Percentiles rank a stretch among this genome's conserved stretches.
Conservation (phyloP, 1,140 invertebrate species). For the Procambarus virginalis region DNA sequence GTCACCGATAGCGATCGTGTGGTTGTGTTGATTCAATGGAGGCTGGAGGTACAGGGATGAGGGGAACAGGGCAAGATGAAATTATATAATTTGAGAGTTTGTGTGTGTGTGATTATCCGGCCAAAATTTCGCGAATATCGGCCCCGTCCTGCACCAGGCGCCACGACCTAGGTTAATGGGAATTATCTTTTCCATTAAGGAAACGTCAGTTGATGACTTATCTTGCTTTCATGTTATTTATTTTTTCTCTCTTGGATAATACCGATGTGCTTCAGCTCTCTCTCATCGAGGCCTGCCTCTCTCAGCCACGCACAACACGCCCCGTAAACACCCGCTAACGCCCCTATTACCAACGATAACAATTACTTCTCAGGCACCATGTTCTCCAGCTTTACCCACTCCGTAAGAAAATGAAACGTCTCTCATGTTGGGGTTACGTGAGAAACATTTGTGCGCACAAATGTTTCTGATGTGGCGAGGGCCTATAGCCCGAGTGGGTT, state of each 20-base stretch:
- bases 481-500: too few relatives aligned
- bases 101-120: background rate
- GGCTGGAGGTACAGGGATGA: background rate
- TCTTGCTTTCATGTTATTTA: background rate
- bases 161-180: background rate
- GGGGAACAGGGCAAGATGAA: background rate
- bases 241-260: background rate
- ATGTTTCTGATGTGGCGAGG: too few relatives aligned
- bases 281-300: too few relatives aligned
- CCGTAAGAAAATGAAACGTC: too few relatives aligned
- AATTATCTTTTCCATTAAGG: constrained; percentile 32
- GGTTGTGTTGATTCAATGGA: background rate
- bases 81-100: background rate
- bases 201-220: background rate
- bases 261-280: background rate
- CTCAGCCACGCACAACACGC: too few relatives aligned
- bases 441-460: too few relatives aligned
- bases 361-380: too few relatives aligned
- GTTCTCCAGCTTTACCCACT: too few relatives aligned
- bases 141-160: background rate
- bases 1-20: background rate
- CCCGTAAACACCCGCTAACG: too few relatives aligned
- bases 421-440: too few relatives aligned
- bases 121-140: too few relatives aligned
- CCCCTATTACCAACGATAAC: too few relatives aligned